A percentile compares a stretch with the other conserved stretches of the same genome.
phyloP scores from a whole-genome alignment of 2,797 vertebrate genomes.

The Mormyrus proboscirostris region DNA sequence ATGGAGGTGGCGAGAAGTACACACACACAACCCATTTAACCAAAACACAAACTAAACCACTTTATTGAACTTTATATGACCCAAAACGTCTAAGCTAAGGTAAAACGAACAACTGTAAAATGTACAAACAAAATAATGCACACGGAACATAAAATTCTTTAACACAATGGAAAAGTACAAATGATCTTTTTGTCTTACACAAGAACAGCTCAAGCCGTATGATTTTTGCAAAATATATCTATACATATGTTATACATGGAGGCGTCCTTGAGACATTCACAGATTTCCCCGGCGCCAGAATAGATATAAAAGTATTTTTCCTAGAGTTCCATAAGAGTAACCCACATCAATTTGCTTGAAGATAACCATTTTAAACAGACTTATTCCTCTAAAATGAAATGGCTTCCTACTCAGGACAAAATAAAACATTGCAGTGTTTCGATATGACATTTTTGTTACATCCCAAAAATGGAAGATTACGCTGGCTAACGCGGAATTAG shows the following conservation, averaged over 20 bases:
- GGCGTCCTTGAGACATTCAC: conserved; percentile 33
- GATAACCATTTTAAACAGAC: neutral
- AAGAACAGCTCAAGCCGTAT: conserved; percentile 31
- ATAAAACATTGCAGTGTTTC: neutral
- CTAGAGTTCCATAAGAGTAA: neutral
- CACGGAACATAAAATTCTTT: conserved; percentile 32
- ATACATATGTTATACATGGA: conserved; percentile 34
- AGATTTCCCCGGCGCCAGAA: conserved; percentile 30
- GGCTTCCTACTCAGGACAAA: neutral
- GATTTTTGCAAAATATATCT: conserved; percentile 34
- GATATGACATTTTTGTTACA: neutral
- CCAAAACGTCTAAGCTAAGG: conserved; percentile 54
- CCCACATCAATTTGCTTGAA: neutral
- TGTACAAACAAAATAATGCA: conserved; percentile 56
- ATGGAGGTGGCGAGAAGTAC: neutral
- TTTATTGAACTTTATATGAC: conserved; percentile 54
- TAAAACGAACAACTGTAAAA: conserved; percentile 65
- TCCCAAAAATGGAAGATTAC: neutral
- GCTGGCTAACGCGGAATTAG: conserved; percentile 2
- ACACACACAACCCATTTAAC: neutral
- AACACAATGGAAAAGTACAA: conserved; percentile 38
- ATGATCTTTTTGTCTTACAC: conserved; percentile 34
- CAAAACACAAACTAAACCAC: conserved; percentile 19
- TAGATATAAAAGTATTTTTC: conserved; percentile 7
- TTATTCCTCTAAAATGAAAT: conserved; percentile 6